phyloP scores from a whole-genome alignment of 2,888 invertebrate species.

The Octonoba sinensis region DNA sequence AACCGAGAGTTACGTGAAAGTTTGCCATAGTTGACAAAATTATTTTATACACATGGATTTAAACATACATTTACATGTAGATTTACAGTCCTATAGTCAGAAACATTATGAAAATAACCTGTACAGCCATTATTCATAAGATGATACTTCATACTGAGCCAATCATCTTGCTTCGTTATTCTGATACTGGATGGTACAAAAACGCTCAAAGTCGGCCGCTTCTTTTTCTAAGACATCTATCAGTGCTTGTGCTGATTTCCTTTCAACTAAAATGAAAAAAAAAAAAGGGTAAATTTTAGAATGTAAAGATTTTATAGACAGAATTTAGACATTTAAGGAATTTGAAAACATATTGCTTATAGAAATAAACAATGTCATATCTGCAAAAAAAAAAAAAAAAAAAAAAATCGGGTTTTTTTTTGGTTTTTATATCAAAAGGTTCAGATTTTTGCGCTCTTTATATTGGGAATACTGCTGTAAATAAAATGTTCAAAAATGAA shows the following conservation, averaged over 20 bases:
- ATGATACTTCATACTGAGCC: neutral
- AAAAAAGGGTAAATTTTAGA: neutral
- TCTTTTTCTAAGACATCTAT: conserved; percentile 65
- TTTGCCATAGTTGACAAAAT: too few species aligned
- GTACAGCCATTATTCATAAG: conserved; percentile 25
- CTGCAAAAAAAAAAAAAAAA: too few species aligned
- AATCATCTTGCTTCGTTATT: conserved; percentile 54
- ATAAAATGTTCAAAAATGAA: too few species aligned
- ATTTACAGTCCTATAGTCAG: neutral
- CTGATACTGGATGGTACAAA: conserved; percentile 61
- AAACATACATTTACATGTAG: neutral
- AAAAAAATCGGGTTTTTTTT: too few species aligned
- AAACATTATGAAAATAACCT: conserved; percentile 53
- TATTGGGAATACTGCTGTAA: too few species aligned
- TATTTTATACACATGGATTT: too few species aligned
- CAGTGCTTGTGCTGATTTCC: conserved; percentile 65
- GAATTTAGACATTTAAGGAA: neutral
- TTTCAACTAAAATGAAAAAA: conserved; percentile 51
- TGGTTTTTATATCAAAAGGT: too few species aligned
- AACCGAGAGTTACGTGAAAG: too few species aligned
- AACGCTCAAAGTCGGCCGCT: conserved; percentile 65
- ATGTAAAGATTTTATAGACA: neutral
- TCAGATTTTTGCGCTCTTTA: too few species aligned
- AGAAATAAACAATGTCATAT: too few species aligned
- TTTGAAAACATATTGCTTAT: too few species aligned